phyloP scores from a whole-genome alignment of 2,113 vertebrate species.

The Mellivora capensis region DNA sequence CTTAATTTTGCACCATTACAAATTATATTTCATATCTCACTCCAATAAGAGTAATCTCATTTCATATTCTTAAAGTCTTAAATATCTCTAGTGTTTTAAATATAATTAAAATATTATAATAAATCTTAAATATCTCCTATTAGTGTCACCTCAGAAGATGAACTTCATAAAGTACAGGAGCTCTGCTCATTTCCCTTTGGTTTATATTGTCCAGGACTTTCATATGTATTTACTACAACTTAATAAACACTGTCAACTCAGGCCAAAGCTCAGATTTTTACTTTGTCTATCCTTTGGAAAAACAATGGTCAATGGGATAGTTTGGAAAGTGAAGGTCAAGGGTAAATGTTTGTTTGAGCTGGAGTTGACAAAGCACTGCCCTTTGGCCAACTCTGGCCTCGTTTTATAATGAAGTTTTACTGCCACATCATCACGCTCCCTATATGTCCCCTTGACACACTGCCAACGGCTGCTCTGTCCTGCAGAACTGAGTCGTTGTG shows the following conservation, averaged over 20 bases:
- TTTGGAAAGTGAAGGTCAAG: conserved; percentile 1
- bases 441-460: not conserved
- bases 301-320: not conserved
- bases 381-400: not conserved
- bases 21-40: not conserved
- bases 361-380: not conserved
- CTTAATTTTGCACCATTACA: not conserved
- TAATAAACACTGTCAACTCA: not conserved
- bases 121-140: not conserved
- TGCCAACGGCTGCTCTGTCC: not conserved
- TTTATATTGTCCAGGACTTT: not conserved
- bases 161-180: not conserved
- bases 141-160: not conserved
- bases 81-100: not conserved
- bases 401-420: not conserved
- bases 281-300: not conserved
- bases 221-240: not conserved
- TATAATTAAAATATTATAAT: not conserved
- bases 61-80: not conserved
- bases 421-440: not conserved
- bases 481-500: not conserved
- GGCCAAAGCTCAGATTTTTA: not conserved
- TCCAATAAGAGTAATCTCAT: not conserved
- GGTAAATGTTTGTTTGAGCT: not conserved
- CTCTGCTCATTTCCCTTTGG: not conserved